Evolutionary conservation across 2,113 vertebrate species (phyloP), one percentile per base, ranked within the genome.

Genomic region (Sinocyclocheilus maitianheensis): DNA sequence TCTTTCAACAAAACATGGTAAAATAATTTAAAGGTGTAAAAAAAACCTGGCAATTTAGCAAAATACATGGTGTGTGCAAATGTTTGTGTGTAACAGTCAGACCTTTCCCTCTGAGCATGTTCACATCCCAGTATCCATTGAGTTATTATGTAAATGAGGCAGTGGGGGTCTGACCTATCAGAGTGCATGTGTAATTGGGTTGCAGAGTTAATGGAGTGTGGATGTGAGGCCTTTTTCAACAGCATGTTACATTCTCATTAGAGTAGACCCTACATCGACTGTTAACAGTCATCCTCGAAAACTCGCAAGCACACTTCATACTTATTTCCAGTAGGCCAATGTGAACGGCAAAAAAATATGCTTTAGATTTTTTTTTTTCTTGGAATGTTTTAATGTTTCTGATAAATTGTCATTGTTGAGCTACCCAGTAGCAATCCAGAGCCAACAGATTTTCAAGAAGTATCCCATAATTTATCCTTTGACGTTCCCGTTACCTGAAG

Each of bases 71-170:
- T 79, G 37, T 85, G 72, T 40, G 24, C n/a, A 11, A 22, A 11
- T 76, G 40, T 79, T 43, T 53, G 26, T 81, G 30, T 75, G 43
- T 53, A 77, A 60, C 26, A 77, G 48, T 7, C 77, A 81, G 37
- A 51, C 8, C 51, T 72, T 24, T 69, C 71, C 67, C 63, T 80
- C 5, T 2, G 53, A 82, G 63, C 43, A 22, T 30, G 51, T 88
- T 74, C 22, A 46, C 77, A 85, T 81, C 67, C 24, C 20, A 24
- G 37, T 81, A 81, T 88, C 67, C n/a, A 22, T 72, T 76, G 83
- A 87, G 74, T 85, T 88, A 88, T 88, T 90, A 89, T 90, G 87
- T 86, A 89, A 86, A 90, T 89, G 71, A 89, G 76, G 67, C 79
- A 30, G 75, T 74, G 12, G 34, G 13, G 63, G 83, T 65, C 34